Conservation (phyloP, 2,113 vertebrate genomes). For the Morphnarchus princeps region DNA sequence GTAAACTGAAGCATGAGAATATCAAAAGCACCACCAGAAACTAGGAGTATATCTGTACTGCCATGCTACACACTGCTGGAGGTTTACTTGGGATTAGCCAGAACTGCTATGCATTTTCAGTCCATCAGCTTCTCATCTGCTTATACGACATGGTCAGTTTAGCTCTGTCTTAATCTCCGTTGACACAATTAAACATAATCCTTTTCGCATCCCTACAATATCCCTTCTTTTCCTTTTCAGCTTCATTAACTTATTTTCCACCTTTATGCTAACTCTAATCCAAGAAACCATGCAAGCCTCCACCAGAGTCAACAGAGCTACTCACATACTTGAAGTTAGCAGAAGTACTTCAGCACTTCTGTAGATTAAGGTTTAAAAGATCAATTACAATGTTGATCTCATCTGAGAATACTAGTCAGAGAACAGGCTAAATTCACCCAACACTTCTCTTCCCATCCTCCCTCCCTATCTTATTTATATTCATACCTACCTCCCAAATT, state of each 20-base stretch:
- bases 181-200: neutral
- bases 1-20: neutral
- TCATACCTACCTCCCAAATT: neutral
- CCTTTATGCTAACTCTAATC: neutral
- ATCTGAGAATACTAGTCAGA: neutral
- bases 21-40: neutral
- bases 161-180: neutral
- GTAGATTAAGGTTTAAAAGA: neutral
- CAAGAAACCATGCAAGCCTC: neutral
- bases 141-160: neutral
- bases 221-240: neutral
- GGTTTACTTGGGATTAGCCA: neutral
- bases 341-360: neutral
- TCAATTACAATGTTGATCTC: neutral
- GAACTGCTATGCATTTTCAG: neutral
- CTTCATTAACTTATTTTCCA: neutral
- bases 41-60: accelerated
- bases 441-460: neutral
- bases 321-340: neutral
- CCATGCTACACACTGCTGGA: neutral
- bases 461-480: neutral
- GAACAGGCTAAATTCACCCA: neutral
- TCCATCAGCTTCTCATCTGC: neutral
- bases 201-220: neutral
- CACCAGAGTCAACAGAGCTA: neutral